Evolutionary conservation across 2,113 vertebrate species (phyloP).

Genomic region (Passer domesticus): DNA sequence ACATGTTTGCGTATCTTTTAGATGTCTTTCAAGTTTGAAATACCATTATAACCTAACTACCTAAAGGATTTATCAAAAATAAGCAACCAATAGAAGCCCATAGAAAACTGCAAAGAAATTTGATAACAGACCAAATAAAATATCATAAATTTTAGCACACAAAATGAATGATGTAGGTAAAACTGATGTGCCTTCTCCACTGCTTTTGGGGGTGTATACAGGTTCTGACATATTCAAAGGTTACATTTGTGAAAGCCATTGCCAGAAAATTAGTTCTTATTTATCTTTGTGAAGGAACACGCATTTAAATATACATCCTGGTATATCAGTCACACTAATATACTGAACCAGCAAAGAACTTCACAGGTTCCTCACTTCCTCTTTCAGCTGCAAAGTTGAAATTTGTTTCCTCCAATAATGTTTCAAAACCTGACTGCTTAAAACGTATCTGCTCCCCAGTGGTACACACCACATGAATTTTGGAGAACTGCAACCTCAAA

Average conservation of each 20-base stretch:
- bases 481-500: background rate
- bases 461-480: accelerated
- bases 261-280: background rate
- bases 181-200: background rate
- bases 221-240: background rate
- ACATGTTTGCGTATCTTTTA: background rate
- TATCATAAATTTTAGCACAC: background rate
- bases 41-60: background rate
- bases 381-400: background rate
- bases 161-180: background rate
- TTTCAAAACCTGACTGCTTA: background rate
- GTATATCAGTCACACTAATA: background rate
- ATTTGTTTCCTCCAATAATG: background rate
- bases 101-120: background rate
- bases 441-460: background rate
- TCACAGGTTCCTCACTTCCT: background rate
- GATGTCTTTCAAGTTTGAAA: background rate
- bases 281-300: background rate
- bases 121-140: background rate
- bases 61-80: background rate
- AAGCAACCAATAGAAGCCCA: background rate
- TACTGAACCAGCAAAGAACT: background rate
- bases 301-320: background rate
- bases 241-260: background rate
- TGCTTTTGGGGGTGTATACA: background rate